Evolutionary conservation across 2,113 vertebrate genomes (phyloP).

Genomic region (Synodontis membranacea): DNA sequence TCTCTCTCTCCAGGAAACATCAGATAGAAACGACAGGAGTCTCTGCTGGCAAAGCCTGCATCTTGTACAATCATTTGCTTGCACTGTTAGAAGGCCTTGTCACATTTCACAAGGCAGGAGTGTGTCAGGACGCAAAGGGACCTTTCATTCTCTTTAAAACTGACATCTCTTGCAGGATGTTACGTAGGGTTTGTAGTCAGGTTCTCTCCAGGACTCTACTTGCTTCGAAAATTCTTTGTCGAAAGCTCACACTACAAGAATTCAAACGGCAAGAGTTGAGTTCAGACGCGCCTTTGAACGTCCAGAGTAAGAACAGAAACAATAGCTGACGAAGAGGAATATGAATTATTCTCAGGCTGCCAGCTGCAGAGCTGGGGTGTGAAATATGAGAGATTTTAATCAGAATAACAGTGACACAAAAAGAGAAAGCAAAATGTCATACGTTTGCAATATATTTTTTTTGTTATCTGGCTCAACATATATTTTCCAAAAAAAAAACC

Average conservation of each 20-base stretch:
- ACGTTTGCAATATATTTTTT: neutral
- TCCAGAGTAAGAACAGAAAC: neutral
- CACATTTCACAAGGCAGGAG: neutral
- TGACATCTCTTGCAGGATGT: neutral
- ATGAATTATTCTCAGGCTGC: constrained; percentile 15
- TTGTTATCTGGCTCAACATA: neutral
- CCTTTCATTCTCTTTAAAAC: constrained; percentile 13
- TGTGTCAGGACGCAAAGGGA: neutral
- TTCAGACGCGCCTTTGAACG: constrained; percentile 24
- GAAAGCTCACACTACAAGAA: constrained; percentile 6
- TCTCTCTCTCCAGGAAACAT: neutral
- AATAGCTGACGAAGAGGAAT: neutral
- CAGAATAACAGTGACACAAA: constrained; percentile 3
- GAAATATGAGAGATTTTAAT: constrained; percentile 5
- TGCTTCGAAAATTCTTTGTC: neutral
- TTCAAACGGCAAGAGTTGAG: neutral
- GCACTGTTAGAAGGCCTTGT: neutral
- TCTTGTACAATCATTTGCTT: neutral
- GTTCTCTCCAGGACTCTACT: constrained; percentile 1
- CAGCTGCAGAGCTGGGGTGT: neutral
- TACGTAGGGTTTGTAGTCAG: constrained; percentile 18
- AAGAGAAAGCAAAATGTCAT: neutral
- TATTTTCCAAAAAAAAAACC: no score
- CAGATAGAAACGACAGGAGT: constrained; percentile 30
- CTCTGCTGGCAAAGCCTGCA: neutral